Evolutionary conservation across 1,140 invertebrate genomes (phyloP).

Genomic region (Achroia grisella): DNA sequence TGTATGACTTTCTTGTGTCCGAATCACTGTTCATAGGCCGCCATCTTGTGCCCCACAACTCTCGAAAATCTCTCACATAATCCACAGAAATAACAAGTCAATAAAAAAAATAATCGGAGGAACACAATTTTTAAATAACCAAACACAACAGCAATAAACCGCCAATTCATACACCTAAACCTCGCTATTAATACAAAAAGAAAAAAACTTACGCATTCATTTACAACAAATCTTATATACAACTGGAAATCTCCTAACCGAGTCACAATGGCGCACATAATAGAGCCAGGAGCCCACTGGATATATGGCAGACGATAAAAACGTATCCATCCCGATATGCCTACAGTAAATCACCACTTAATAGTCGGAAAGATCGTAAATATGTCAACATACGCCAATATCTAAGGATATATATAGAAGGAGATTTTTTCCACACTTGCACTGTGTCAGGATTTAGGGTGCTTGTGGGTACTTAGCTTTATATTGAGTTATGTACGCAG

Average conservation of each 20-base stretch:
- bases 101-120: too few species aligned
- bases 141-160: too few species aligned
- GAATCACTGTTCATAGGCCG: too few species aligned
- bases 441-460: slow-evolving; percentile 40
- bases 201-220: background rate
- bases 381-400: slow-evolving; percentile 61
- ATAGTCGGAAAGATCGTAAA: slow-evolving; percentile 60
- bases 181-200: background rate
- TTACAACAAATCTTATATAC: background rate
- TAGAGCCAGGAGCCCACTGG: slow-evolving; percentile 33
- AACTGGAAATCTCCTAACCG: too few species aligned
- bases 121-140: too few species aligned
- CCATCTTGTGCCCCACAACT: too few species aligned
- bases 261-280: slow-evolving; percentile 36
- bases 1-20: too few species aligned
- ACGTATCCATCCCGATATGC: slow-evolving; percentile 64
- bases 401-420: slow-evolving; percentile 42
- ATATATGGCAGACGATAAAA: slow-evolving; percentile 60
- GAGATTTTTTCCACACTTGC: slow-evolving; percentile 31
- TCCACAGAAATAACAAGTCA: too few species aligned
- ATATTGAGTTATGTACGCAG: too few species aligned
- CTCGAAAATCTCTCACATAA: too few species aligned
- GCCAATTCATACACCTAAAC: too few species aligned
- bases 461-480: too few species aligned
- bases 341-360: slow-evolving; percentile 61